A percentile compares a stretch with the other conserved stretches of the same genome.
These are phyloP conservation scores for Lottia scabra DNA, from an alignment of 2,888 invertebrate species.

Conservation along the genomic window DNA sequence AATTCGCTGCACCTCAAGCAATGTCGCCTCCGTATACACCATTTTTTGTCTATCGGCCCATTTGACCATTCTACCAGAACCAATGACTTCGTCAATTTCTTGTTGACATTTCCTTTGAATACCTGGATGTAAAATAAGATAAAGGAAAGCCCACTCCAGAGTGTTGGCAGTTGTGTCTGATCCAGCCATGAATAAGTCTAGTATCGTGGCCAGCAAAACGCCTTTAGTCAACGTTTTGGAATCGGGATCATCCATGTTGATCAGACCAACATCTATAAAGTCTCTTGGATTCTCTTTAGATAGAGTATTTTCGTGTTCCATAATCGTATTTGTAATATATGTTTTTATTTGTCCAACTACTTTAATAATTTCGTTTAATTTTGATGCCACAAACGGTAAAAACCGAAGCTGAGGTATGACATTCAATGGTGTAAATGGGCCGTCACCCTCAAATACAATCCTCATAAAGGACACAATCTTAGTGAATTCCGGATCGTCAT, in stretches of 20 bases:
- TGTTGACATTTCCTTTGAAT: constrained; percentile 30
- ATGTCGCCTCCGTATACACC: constrained; percentile 10
- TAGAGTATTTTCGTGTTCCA: constrained; percentile 31
- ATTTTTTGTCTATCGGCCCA: background rate
- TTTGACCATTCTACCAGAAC: background rate
- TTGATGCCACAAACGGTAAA: background rate
- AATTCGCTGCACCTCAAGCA: constrained; percentile 12
- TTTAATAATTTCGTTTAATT: background rate
- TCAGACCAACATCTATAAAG: constrained; percentile 35
- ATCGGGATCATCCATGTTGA: constrained; percentile 3
- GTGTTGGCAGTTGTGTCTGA: constrained; percentile 36
- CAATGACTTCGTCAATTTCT: constrained; percentile 15
- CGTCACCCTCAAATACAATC: background rate
- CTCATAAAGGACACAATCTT: background rate
- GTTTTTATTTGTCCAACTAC: background rate
- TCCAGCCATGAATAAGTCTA: constrained; percentile 40
- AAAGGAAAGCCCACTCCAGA: constrained; percentile 35
- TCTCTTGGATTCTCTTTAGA: constrained; percentile 27
- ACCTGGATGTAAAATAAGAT: constrained; percentile 32
- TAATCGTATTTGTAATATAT: background rate
- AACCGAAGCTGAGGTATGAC: background rate
- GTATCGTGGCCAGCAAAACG: constrained; percentile 22
- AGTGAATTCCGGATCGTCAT: constrained; percentile 9
- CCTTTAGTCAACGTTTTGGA: background rate
- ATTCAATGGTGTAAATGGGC: background rate